Evolutionary conservation across 2,113 vertebrate species (phyloP), one percentile per base, ranked within the genome.

Genomic region (Bathybates hornii): DNA sequence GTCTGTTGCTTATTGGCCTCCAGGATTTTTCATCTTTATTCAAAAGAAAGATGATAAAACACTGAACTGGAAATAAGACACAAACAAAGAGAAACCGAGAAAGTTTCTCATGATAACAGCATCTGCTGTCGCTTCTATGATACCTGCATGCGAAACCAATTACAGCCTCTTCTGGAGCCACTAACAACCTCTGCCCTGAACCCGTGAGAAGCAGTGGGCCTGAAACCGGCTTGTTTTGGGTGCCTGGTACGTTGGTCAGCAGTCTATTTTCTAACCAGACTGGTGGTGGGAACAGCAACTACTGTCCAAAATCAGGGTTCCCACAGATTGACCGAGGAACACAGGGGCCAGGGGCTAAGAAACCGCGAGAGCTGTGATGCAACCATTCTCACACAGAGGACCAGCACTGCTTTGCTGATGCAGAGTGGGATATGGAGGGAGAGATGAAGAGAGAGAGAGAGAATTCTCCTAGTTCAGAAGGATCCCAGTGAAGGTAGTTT

Each of bases 71-170:
- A 91, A 91, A 83, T 88, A 38, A 76, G 54, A 92, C 80, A 82
- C 38, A 86, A 85, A 88, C 21, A 43, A 11, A 84, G 80, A 29
- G 7, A 71, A 16, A 38, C 52, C 38, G 27, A 56, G 32, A 85
- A 94, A 48, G 82, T 95, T 96, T 96, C 95, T 96, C 95, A 96
- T 94, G 92, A 90, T 86, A 84, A 81, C 86, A 90, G 89, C 84
- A 92, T 95, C 94, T 88, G 43, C 84, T 91, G 90, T 89, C 57
- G 80, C 81, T 76, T 78, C 83, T 90, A 53, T 56, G 82, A 91
- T 96, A 96, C 97, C 96, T 97, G 96, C 94, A 95, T 95, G 89
- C 76, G 89, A 95, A 96, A 96, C 66, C 91, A 93, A 96, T 96
- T 96, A 95, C 24, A 92, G 87, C 87, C 86, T 87, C 43, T 48